Base-by-base conservation (phyloP, 2,888 invertebrate genomes). In the Lomographa bimaculata region DNA sequence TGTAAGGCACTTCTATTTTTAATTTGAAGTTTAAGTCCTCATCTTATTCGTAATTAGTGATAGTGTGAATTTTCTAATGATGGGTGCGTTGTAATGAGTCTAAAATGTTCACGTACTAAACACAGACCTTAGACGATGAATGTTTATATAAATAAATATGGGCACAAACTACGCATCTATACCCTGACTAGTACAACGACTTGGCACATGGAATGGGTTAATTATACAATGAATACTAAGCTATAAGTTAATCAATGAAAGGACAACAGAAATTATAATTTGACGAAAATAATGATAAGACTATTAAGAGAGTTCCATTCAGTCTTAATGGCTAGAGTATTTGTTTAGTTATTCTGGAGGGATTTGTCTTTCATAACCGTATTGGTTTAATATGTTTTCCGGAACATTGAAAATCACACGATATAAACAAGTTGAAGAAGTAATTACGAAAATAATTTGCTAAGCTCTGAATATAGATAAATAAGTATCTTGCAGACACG, bases 1-100 rank as follows among this genome's bases (percentile, higher is more conserved):
- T 64, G 81, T 89, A 89, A 89, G 89, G 89, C 89, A 89, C 89
- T 87, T 87, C 83, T 86, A 84, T 85, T 77, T 85, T 75, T 67
- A 72, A 79, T 71, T 80, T 79, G 78, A 81, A 81, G 65, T 66
- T 72, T 14, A 27, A 70, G 54, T 71, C 61, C 55, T 68, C 62
- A 71, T 32, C 42, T 28, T 42, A 36, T 32, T 14, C 63, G 71
- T 66, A 65, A 65, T 71, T 70, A 75, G 57, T 54, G 56, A 72
- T 66, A 69, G 69, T 62, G 64, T 74, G 77, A 66, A 57, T 57
- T 60, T 63, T 50, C 65, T 68, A 63, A 57, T 54, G 59, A 57
- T 60, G 56, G 14, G 35, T 9, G 24, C 24, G 16, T 61, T 54
- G 64, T 71, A 70, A 49, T 57, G 66, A 66, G 54, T 58, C 57